A percentile compares a stretch with the other conserved stretches of the same genome.
Conservation (phyloP, 2,888 invertebrate species). For the Noctuana brunneofusca region DNA sequence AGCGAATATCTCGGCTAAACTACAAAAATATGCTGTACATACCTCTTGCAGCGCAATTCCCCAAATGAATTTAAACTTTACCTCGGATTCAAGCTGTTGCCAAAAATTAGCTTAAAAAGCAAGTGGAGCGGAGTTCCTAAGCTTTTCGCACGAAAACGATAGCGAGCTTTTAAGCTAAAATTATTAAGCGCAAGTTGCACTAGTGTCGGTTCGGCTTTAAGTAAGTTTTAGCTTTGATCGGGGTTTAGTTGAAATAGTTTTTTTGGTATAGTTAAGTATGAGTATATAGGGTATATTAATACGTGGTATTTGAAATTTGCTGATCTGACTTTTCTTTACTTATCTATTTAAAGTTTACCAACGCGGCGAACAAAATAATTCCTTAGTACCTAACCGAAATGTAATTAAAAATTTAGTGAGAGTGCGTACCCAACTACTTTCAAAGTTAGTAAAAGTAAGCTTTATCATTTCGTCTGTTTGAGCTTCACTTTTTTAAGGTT, state of each 20-base stretch:
- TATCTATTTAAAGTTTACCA: too few species aligned
- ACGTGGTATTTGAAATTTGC: too few species aligned
- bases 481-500: too few species aligned
- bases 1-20: constrained; percentile 2
- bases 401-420: too few species aligned
- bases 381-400: too few species aligned
- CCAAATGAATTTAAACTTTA: constrained; percentile 46
- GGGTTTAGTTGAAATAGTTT: constrained; percentile 13
- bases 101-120: constrained; percentile 72
- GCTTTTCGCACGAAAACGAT: constrained; percentile 70
- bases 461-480: too few species aligned
- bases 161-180: constrained; percentile 79
- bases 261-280: too few species aligned
- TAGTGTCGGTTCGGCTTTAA: constrained; percentile 59
- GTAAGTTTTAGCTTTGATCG: constrained; percentile 51
- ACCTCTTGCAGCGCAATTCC: constrained; percentile 21
- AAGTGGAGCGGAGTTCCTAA: constrained; percentile 61
- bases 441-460: too few species aligned
- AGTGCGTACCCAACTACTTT: too few species aligned
- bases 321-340: too few species aligned
- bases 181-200: constrained; percentile 74
- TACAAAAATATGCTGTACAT: neutral
- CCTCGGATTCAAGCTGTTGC: constrained; percentile 53
- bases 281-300: too few species aligned
- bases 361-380: too few species aligned